Percentiles rank a stretch among this genome's conserved stretches.
These are phyloP conservation scores for Mylabris phalerata DNA, from an alignment of 1,140 invertebrate species.

Conservation along the genomic window DNA sequence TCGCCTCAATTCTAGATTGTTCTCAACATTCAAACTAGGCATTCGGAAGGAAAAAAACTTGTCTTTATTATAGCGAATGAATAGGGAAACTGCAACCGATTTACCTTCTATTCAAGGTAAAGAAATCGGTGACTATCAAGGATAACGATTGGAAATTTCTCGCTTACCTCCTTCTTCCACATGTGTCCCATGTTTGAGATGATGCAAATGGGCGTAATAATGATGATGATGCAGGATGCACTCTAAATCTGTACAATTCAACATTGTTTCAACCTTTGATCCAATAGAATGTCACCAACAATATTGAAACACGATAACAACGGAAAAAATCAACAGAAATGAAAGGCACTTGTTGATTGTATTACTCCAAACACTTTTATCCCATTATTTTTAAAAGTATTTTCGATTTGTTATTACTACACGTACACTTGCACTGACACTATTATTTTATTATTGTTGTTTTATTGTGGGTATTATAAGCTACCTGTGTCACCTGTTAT, in stretches of 20 bases:
- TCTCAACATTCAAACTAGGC: too few relatives aligned
- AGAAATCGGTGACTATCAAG: constrained; percentile 17
- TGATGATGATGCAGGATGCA: constrained; percentile 69
- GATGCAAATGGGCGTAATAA: constrained; percentile 63
- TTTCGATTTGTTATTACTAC: neutral
- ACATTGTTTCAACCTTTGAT: constrained; percentile 45
- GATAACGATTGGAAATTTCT: constrained; percentile 5
- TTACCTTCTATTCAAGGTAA: constrained; percentile 22
- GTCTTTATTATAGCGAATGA: neutral
- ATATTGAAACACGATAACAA: neutral
- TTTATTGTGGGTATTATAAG: too few relatives aligned
- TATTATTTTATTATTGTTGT: too few relatives aligned
- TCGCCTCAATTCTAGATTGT: too few relatives aligned
- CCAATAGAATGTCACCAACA: neutral
- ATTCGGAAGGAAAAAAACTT: too few relatives aligned
- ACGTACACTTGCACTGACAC: neutral
- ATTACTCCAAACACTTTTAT: neutral
- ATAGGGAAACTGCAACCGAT: constrained; percentile 12
- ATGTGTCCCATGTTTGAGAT: constrained; percentile 52
- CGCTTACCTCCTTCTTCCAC: constrained; percentile 43
- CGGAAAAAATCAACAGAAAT: neutral
- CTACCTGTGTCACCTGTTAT: too few relatives aligned
- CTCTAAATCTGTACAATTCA: constrained; percentile 69
- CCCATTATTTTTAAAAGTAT: neutral
- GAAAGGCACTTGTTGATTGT: neutral